Evolutionary conservation across 2,888 invertebrate genomes (phyloP).

Genomic region (Cheilosia scutellata): DNA sequence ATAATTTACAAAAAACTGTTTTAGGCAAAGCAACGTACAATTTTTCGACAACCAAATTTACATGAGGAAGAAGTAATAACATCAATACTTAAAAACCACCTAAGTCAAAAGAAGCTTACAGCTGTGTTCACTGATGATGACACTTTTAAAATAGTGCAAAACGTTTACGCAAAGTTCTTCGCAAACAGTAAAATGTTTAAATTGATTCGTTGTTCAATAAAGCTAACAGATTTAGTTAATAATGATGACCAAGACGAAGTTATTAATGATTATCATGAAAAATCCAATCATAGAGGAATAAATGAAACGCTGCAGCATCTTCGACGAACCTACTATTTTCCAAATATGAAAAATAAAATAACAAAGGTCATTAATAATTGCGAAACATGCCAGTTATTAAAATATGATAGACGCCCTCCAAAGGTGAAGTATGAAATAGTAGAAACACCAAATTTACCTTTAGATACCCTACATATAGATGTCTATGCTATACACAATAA

Average conservation of each 20-base stretch:
- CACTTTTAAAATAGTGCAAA: not conserved
- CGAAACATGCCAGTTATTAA: not conserved
- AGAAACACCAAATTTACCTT: not conserved
- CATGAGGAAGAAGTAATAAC: not conserved
- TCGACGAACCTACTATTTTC: not conserved
- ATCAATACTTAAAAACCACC: not conserved
- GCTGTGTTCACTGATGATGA: constrained; percentile 1
- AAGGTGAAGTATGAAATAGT: not conserved
- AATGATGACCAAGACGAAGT: not conserved
- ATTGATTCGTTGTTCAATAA: not conserved
- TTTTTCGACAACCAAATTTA: not conserved
- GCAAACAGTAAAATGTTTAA: not conserved
- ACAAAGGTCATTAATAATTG: not conserved
- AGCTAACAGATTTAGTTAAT: constrained; percentile 1
- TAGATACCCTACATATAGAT: not conserved
- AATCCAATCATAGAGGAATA: not conserved
- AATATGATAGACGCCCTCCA: not conserved
- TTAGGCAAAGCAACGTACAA: not conserved
- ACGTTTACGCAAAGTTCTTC: not conserved
- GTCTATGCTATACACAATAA: constrained; percentile 1
- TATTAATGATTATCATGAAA: not conserved
- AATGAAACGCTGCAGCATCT: not conserved
- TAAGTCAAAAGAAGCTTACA: not conserved
- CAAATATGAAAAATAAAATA: not conserved
- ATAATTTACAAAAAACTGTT: not conserved